Base-by-base conservation (phyloP, 1,140 invertebrate species). In the Procambarus virginalis region DNA sequence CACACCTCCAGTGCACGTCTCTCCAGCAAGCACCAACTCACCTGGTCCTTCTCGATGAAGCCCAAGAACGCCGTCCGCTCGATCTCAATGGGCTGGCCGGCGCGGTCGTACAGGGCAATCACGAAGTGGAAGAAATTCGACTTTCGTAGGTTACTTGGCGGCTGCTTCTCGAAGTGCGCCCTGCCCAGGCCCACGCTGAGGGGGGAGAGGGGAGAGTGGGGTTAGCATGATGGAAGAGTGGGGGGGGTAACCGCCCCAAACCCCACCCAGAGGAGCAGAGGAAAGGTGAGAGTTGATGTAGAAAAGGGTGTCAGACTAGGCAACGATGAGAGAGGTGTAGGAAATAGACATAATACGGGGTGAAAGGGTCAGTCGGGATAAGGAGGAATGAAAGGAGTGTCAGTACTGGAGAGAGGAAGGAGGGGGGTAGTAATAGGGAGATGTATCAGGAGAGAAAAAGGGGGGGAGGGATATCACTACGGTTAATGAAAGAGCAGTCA, bases 121-220 rank as follows among this genome's bases (percentile, higher is more conserved):
- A 99, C 99, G 94, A 99, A 99, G 94, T 99, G 99, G 95, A 99
- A 99, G 95, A 99, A 99, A 95, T 99, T 99, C 94, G 98, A 99
- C 95, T 99, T 99, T 92, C 99, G 95, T 92, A 99, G 95, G 95
- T 99, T 99, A 93, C 97, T 98, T 34, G 99, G 99, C 79, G 99
- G 99, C 94, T 99, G 99, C 94, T 99, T 99, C 94, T 99, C 99
- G 94, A 99, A 99, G 94, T 99, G 98, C 20, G 99, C 99, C 92
- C 98, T 96, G 51, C 97, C 97, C 78, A 99, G 96, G 81, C 98
- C 98, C 93, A 97, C 96, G 93, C 97, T 99, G 95, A 92, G 97
- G 93, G 95, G 91, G 92, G 92, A 93, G 77, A 17, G 49, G 46
- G 2, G 49, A 49, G 46, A n/a, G 46, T 10, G 46, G 46, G 76